phyloP scores from a whole-genome alignment of 2,113 vertebrate species.

The Heterochromis multidens region DNA sequence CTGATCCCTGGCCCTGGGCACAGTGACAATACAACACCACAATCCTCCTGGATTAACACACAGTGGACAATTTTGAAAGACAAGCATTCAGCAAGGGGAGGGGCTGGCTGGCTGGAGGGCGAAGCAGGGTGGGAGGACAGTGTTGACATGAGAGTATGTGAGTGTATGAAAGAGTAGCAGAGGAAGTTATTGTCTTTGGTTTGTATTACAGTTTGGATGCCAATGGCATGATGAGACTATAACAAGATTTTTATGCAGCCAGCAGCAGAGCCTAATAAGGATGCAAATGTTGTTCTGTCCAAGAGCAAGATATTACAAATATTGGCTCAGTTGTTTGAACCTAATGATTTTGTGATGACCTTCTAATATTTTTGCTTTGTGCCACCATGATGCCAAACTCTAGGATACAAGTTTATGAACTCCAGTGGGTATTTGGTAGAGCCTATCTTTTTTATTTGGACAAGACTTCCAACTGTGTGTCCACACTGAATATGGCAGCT shows the following conservation, averaged over 20 bases:
- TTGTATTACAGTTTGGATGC: constrained; percentile 4
- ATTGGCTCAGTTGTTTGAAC: neutral
- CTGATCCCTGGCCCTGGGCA: neutral
- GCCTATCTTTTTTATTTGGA: no score
- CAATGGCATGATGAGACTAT: neutral
- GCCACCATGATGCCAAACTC: neutral
- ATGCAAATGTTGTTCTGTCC: neutral
- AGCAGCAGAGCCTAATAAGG: neutral
- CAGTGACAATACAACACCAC: constrained; percentile 32
- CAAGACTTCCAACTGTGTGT: neutral
- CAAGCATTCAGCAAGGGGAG: constrained; percentile 20
- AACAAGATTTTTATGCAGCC: neutral
- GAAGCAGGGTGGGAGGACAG: neutral
- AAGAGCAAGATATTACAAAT: neutral
- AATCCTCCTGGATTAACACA: constrained; percentile 63
- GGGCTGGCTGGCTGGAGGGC: neutral
- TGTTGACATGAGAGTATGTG: constrained; percentile 14
- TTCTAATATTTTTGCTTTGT: neutral
- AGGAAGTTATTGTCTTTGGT: constrained; percentile 9
- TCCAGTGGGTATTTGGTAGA: no score
- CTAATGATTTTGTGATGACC: neutral
- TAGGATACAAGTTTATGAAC: no score
- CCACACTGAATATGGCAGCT: neutral
- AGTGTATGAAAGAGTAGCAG: neutral
- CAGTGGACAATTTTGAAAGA: constrained; percentile 44